Base-by-base conservation (phyloP, 2,888 invertebrate genomes). In the Heliconius erato region DNA sequence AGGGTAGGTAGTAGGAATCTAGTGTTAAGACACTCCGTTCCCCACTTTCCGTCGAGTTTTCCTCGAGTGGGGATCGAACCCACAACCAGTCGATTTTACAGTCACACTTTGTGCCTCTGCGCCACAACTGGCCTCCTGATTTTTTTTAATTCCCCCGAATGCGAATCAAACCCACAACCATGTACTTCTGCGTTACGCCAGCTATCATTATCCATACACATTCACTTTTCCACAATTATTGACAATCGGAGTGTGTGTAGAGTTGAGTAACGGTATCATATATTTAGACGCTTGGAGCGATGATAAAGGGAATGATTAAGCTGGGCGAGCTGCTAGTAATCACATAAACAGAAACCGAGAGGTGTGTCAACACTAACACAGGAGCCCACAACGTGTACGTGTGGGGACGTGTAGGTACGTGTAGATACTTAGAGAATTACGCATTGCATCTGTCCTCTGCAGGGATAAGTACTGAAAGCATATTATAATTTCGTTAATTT, bases 261-360 rank as follows among this genome's bases (percentile, higher is more conserved):
- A 69, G 26, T 40, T 32, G n/a, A n/a, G 72, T 26, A 69, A 23
- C 32, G 11, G 65, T 81, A 84, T 84, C 54, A 82, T 82, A 78
- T 74, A 85, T 84, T 83, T 74, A 84, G 74, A 81, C 71, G 68
- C 69, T 82, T 69, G 80, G 78, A 44, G 65, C 74, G 68, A 76
- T 84, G 89, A 91, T 92, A 94, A 94, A 95, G 94, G 89, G 95
- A 94, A 95, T 95, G 91, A 91, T 92, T 93, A 93, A 95, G 90
- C 89, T 89, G 89, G 90, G 92, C 89, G 89, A 90, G 89, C 88
- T 87, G 83, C 83, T 79, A 77, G 87, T 94, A 92, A 95, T 94
- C 92, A 93, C 90, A 90, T 88, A 89, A 92, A 92, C 91, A 92
- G 90, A 89, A 89, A 72, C 88, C 89, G 86, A 85, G 83, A 85